Evolutionary conservation across 2,113 vertebrate species (phyloP).

Genomic region (Pygoscelis antarcticus): DNA sequence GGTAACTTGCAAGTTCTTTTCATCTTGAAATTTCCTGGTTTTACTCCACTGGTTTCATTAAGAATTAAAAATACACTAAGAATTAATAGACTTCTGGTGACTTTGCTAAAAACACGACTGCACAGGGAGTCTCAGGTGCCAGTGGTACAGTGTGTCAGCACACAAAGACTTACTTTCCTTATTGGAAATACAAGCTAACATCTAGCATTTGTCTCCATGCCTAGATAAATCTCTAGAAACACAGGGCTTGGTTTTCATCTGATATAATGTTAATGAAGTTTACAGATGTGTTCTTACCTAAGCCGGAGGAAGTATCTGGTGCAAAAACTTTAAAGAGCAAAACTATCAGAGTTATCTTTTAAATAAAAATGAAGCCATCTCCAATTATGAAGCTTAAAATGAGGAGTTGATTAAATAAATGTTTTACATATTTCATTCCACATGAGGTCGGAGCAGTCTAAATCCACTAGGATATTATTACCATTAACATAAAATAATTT

Average conservation of each 20-base stretch:
- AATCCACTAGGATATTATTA: neutral
- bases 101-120: neutral
- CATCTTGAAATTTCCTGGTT: constrained; percentile 29
- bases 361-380: neutral
- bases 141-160: no score
- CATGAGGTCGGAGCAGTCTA: neutral
- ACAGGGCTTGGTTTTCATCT: neutral
- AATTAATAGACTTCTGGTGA: neutral
- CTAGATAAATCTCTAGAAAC: neutral
- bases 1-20: neutral
- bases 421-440: neutral
- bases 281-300: fast-evolving
- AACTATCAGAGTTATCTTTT: neutral
- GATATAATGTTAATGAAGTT: neutral
- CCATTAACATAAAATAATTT: neutral
- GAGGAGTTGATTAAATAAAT: neutral
- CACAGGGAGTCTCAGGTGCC: neutral
- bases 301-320: neutral
- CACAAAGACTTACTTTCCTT: neutral
- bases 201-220: neutral
- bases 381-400: neutral
- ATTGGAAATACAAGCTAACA: neutral
- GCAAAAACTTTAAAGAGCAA: neutral
- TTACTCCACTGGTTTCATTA: neutral
- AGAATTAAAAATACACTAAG: neutral